Evolutionary conservation across 2,113 vertebrate species (phyloP), one percentile per base, ranked within the genome.

Genomic region (Rhea americana): DNA sequence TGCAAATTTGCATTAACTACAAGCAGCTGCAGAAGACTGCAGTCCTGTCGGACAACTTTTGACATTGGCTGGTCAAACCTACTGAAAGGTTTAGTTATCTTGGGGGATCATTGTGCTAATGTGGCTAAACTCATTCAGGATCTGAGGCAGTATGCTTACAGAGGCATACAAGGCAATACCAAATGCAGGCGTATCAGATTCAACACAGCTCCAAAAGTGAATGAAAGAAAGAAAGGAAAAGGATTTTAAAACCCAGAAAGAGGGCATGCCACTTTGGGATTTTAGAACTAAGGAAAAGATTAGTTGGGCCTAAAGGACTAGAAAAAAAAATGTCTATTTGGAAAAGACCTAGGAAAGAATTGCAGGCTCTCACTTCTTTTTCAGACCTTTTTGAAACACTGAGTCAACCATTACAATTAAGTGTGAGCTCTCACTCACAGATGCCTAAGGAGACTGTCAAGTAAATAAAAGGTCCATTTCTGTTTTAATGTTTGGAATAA

Each of bases 191-290:
- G 21, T 3, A 2, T 22, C 28, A 86, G 63, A 83, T 62, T 84
- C 51, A 41, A 37, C 15, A 76, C 19, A 87, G 43, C 14, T 70
- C 48, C 53, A 85, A 30, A 25, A 87, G 24, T 21, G 20, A 62
- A 30, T 22, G 22, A 77, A 50, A 4, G 19, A 87, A 43, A 14
- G 7, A 79, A 61, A 43, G 17, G 7, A 79, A 61, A 20, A 67
- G 3, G 4, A 85, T 77, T 63, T 83, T 67, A 51, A 83, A 88
- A 91, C 45, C 19, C 5, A 20, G 19, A 26, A 70, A 66, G 3
- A 58, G 5, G 12, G 9, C 7, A 14, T 1, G 5, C 39, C 0
- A 21, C 17, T 0, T 43, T 0, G 3, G 15, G 16, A 3, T 3
- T 68, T 79, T 89, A 43, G 70, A 86, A 63, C 3, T 24, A 28